A percentile compares a stretch with the other conserved stretches of the same genome.
Evolutionary conservation across 2,797 vertebrate genomes (phyloP).

Genomic region (Acipenser oxyrinchus): DNA sequence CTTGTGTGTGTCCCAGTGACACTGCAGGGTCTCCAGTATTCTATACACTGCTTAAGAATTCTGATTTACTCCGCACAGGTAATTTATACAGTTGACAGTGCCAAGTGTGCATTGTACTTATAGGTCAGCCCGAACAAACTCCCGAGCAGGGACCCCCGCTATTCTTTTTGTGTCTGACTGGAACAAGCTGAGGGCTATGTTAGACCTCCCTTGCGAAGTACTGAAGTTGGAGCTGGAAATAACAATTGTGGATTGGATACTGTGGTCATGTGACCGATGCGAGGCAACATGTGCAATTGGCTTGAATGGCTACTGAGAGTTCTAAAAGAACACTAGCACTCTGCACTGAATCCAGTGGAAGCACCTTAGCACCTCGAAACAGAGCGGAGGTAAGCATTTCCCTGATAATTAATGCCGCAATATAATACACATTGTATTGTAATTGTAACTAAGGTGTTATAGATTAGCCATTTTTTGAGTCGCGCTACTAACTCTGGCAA

Average conservation of each 20-base stretch:
- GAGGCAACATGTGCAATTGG: conserved; percentile 49
- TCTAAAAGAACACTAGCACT: too few relatives aligned
- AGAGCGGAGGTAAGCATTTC: conserved; percentile 11
- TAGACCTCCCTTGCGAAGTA: conserved; percentile 11
- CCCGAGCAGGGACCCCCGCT: too few relatives aligned
- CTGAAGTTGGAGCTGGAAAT: conserved; percentile 21
- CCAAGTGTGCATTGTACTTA: too few relatives aligned
- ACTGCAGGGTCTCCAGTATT: conserved; percentile 32
- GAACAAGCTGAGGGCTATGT: conserved; percentile 5
- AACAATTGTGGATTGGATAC: conserved; percentile 23
- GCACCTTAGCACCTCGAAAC: conserved; percentile 12
- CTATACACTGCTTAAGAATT: conserved; percentile 30
- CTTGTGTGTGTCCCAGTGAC: conserved; percentile 36
- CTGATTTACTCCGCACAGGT: background rate
- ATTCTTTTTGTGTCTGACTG: conserved; percentile 14
- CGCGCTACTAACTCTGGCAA: too few relatives aligned
- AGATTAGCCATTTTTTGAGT: too few relatives aligned
- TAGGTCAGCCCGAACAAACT: too few relatives aligned
- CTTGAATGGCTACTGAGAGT: conserved; percentile 36
- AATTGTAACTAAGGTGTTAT: too few relatives aligned
- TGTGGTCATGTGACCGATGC: conserved; percentile 32
- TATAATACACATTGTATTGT: too few relatives aligned
- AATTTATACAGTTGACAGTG: too few relatives aligned
- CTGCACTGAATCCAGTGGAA: too few relatives aligned
- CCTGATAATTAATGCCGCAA: too few relatives aligned